phyloP scores from a whole-genome alignment of 2,888 invertebrate species.

The Leptinotarsa haldemani region DNA sequence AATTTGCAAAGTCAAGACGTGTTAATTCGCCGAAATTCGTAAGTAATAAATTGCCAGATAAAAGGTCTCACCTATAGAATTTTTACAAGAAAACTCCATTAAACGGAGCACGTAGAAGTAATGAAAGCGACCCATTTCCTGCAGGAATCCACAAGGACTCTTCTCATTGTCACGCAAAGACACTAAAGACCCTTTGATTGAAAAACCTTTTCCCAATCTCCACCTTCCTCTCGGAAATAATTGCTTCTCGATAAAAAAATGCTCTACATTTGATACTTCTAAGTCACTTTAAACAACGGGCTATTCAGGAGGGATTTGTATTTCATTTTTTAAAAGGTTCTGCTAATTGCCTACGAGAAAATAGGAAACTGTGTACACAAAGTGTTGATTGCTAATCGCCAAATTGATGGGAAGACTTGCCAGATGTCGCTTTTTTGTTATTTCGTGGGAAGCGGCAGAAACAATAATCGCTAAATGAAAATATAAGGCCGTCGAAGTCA shows the following conservation, averaged over 20 bases:
- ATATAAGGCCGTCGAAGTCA: slow-evolving; percentile 43
- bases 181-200: slow-evolving; percentile 66
- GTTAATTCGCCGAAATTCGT: slow-evolving; percentile 54
- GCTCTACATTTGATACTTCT: slow-evolving; percentile 56
- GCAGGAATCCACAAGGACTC: slow-evolving; percentile 50
- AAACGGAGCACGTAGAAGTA: slow-evolving; percentile 66
- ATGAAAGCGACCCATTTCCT: slow-evolving; percentile 66
- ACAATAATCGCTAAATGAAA: slow-evolving; percentile 42
- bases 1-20: slow-evolving; percentile 53
- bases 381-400: slow-evolving; percentile 53
- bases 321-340: slow-evolving; percentile 51
- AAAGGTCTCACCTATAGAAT: slow-evolving; percentile 65
- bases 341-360: slow-evolving; percentile 54
- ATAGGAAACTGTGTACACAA: slow-evolving; percentile 52
- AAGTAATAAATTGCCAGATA: slow-evolving; percentile 62
- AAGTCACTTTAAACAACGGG: slow-evolving; percentile 49
- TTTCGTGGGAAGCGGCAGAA: slow-evolving; percentile 30
- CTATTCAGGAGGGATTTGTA: slow-evolving; percentile 44
- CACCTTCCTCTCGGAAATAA: slow-evolving; percentile 62
- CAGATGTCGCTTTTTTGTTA: slow-evolving; percentile 49
- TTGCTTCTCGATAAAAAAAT: slow-evolving; percentile 59
- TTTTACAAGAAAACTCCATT: slow-evolving; percentile 67
- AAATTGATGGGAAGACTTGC: slow-evolving; percentile 50
- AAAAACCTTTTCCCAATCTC: slow-evolving; percentile 62
- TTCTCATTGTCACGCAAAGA: slow-evolving; percentile 64